Conservation (phyloP, 2,888 invertebrate genomes). For the Chalcosyrphus nemorum region DNA sequence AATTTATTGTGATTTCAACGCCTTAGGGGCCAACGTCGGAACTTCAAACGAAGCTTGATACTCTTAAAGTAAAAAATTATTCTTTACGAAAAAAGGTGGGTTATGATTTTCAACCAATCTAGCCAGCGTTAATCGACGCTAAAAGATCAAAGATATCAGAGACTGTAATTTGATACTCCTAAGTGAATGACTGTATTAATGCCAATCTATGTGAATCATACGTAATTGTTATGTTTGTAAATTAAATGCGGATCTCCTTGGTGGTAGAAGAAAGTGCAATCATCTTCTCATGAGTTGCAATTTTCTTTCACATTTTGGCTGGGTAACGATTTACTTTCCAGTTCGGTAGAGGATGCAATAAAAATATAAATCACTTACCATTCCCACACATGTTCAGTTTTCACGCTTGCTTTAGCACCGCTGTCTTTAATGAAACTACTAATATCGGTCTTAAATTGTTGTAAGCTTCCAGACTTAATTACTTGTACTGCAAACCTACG, state of each 20-base stretch:
- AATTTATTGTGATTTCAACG: not conserved
- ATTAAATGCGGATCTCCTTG: not conserved
- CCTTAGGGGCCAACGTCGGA: not conserved
- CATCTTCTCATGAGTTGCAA: not conserved
- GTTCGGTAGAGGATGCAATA: not conserved
- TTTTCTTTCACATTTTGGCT: not conserved
- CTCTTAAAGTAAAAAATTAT: not conserved
- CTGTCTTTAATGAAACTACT: not conserved
- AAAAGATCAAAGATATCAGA: not conserved
- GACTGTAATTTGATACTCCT: not conserved
- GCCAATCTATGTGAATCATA: not conserved
- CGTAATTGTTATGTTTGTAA: not conserved
- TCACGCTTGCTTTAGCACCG: not conserved
- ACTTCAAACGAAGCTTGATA: not conserved
- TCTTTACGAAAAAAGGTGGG: not conserved
- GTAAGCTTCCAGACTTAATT: constrained; percentile 1
- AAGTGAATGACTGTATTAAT: not conserved
- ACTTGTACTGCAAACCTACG: not conserved
- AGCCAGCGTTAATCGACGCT: not conserved
- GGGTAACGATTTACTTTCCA: not conserved
- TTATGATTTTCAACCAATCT: not conserved
- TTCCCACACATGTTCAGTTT: not conserved
- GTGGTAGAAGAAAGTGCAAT: not conserved
- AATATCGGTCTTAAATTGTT: not conserved
- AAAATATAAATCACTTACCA: not conserved